Evolutionary conservation across 2,888 invertebrate genomes (phyloP).

Genomic region (Gastrophysa polygoni): DNA sequence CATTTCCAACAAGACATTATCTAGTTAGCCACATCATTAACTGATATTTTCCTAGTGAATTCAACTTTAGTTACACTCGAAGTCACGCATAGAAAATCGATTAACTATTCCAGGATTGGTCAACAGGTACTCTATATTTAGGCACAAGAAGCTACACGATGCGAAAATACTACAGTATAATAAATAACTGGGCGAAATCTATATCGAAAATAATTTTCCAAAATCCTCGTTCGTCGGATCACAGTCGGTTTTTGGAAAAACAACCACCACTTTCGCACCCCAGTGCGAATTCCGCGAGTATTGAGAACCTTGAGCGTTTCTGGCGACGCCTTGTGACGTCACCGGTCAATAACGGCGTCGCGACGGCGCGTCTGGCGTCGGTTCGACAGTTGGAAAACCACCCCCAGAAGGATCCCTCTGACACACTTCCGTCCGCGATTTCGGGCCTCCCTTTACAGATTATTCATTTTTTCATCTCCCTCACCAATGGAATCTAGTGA

Average conservation of each 20-base stretch:
- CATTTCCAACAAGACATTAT: slow-evolving; percentile 56
- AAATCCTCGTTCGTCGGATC: not conserved
- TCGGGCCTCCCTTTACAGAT: too few relatives aligned
- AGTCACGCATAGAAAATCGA: not conserved
- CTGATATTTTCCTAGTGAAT: too few relatives aligned
- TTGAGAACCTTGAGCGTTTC: slow-evolving; percentile 45
- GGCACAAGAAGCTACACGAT: not conserved
- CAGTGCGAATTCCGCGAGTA: slow-evolving; percentile 25
- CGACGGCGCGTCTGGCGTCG: slow-evolving; percentile 54
- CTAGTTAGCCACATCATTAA: slow-evolving; percentile 26
- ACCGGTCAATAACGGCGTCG: slow-evolving; percentile 58
- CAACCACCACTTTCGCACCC: slow-evolving; percentile 21
- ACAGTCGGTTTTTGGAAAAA: not conserved
- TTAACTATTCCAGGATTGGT: slow-evolving; percentile 6
- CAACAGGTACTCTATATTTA: slow-evolving; percentile 31
- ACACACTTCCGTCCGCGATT: slow-evolving; percentile 11
- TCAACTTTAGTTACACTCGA: too few relatives aligned
- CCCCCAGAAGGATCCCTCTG: slow-evolving; percentile 18
- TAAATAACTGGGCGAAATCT: too few relatives aligned
- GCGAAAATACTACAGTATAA: too few relatives aligned
- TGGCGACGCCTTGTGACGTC: slow-evolving; percentile 59
- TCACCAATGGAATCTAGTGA: too few relatives aligned
- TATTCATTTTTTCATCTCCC: too few relatives aligned
- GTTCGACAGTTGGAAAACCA: not conserved
- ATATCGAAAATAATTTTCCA: not conserved